Base-by-base conservation (phyloP, 2,113 vertebrate genomes). In the Mormyrus iriodes region DNA sequence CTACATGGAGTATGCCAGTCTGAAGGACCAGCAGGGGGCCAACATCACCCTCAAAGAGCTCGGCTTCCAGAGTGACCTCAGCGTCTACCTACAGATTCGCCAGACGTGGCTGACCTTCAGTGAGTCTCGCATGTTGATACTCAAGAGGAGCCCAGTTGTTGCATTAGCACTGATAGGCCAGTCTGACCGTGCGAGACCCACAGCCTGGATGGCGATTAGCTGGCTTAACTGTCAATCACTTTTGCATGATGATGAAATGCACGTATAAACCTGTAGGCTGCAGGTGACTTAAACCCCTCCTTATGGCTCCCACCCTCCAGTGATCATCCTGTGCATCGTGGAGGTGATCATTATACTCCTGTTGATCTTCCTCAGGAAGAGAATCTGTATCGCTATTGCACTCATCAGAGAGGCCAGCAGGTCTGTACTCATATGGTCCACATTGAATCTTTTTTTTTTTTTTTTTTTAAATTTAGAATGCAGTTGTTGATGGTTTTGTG, bases 21-120 rank as follows among this genome's bases (percentile, higher is more conserved):
- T 99, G 0, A 96, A 95, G 6, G 96, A 96, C 0, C 93, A 96
- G 0, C 94, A 95, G 0, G 98, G 97, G 0, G 95, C 98, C 0
- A 96, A 99, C 0, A 48, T 98, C 89, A 97, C 97, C 58, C 94
- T 99, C 91, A 58, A 49, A 0, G 98, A 99, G 84, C 93, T 99
- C n/a, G 98, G 98, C 2, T 94, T 99, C n/a, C 98, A 98, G 94
- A 98, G 96, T 0, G 97, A 99, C 93, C 92, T 99, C 19, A 94
- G 96, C 0, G 96, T 99, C 3, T 99, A 99, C 92, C 95, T 99
- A 13, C 97, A 99, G 92, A 95, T 99, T 89, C 93, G 93, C 51
- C 98, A 99, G 95, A 99, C 98, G 0, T 99, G 98, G 98, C 92
- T 99, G 94, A 97, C 97, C 0, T 99, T 99, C 95, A 92, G 98